Evolutionary conservation across 2,797 vertebrate genomes (phyloP).

Genomic region (Echeneis naucrates): DNA sequence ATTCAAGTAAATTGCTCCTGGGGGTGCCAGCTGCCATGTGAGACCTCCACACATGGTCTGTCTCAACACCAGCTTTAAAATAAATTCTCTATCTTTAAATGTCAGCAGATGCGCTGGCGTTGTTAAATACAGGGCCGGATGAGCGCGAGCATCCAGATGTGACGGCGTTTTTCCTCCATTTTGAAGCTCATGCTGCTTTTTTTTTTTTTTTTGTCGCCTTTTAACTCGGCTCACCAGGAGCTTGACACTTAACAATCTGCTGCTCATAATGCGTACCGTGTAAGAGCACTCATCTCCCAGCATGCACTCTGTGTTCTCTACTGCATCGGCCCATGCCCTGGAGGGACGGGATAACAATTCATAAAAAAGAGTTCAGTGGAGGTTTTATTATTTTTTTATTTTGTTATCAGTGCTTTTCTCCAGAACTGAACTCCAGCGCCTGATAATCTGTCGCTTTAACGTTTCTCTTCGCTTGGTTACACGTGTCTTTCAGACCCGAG

Average conservation of each 20-base stretch:
- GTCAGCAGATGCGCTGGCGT: neutral
- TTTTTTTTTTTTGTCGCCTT: constrained; percentile 69
- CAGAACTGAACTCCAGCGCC: constrained; percentile 33
- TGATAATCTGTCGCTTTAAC: constrained; percentile 21
- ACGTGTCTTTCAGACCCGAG: constrained; percentile 45
- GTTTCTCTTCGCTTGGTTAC: constrained; percentile 40
- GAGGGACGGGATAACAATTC: constrained; percentile 71
- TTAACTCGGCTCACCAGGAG: constrained; percentile 73
- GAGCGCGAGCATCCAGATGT: constrained; percentile 67
- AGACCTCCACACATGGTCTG: neutral
- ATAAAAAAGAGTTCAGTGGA: constrained; percentile 44
- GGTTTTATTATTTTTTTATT: constrained; percentile 25
- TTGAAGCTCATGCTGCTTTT: constrained; percentile 64
- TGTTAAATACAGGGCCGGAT: constrained; percentile 34
- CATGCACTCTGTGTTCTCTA: constrained; percentile 61
- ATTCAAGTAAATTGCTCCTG: neutral
- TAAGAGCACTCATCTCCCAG: constrained; percentile 64
- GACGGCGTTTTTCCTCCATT: constrained; percentile 57
- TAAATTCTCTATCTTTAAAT: neutral
- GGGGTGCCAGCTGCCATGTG: neutral
- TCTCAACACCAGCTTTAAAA: neutral
- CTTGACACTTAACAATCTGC: constrained; percentile 78
- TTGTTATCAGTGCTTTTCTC: constrained; percentile 3
- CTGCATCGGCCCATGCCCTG: constrained; percentile 55
- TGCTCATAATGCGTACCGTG: constrained; percentile 63